These are phyloP conservation scores for Aulostomus chinensis DNA, from an alignment of 2,797 vertebrate genomes.

Conservation along the genomic window DNA sequence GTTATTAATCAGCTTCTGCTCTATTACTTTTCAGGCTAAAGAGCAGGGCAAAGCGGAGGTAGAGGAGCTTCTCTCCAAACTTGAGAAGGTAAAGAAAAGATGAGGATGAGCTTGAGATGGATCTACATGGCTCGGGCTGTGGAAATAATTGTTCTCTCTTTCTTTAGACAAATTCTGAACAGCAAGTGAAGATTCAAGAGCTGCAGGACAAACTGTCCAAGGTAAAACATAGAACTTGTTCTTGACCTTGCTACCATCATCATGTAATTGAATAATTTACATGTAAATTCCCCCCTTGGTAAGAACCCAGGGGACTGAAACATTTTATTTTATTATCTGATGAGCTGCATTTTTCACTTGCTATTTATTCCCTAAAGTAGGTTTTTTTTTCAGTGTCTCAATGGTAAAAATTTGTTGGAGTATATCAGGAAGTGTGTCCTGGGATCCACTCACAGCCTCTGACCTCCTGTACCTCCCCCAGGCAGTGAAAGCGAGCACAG, in stretches of 20 bases:
- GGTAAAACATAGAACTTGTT: no score
- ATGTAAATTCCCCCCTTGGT: no score
- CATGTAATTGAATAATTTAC: no score
- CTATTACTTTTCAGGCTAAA: conserved; percentile 85
- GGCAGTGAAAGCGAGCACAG: conserved; percentile 82
- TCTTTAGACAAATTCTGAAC: conserved; percentile 91
- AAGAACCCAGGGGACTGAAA: no score
- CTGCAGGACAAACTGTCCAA: conserved; percentile 96
- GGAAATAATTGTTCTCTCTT: conserved; percentile 10
- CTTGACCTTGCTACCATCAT: no score
- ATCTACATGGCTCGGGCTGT: background rate
- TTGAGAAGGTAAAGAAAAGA: conserved; percentile 89
- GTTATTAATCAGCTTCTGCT: conserved; percentile 5
- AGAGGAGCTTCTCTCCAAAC: conserved; percentile 91
- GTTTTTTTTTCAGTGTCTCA: conserved; percentile 47
- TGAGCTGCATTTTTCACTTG: no score
- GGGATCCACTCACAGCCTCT: conserved; percentile 47
- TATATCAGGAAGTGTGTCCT: conserved; percentile 67
- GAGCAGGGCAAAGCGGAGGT: conserved; percentile 96
- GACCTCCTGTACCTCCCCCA: conserved; percentile 46
- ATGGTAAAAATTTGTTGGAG: conserved; percentile 56
- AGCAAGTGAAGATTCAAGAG: conserved; percentile 95
- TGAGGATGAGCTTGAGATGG: background rate
- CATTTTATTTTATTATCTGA: no score
- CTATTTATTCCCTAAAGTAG: conserved; percentile 23